Percentiles rank a stretch among this genome's conserved stretches.
Evolutionary conservation across 2,113 vertebrate species (phyloP).

Genomic region (Ammodytes dubius): DNA sequence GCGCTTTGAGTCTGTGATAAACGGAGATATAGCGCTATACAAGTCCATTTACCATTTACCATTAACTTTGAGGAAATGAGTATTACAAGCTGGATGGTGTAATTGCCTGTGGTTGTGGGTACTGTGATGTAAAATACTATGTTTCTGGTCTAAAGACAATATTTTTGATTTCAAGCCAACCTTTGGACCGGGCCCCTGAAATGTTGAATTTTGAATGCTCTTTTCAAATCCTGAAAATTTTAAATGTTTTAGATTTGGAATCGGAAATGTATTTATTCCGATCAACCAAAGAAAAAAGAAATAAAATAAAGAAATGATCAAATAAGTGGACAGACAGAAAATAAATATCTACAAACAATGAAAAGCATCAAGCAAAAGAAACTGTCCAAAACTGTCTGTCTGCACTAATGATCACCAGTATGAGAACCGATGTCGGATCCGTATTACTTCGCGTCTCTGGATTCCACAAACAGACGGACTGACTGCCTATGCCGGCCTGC

Average conservation of each 20-base stretch:
- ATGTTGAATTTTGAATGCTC: background rate
- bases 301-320: no score
- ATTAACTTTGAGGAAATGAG: background rate
- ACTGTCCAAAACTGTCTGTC: background rate
- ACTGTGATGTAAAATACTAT: background rate
- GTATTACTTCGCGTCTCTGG: constrained; percentile 13
- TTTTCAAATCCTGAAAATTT: background rate
- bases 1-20: no score
- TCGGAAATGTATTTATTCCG: no score
- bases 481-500: constrained; percentile 16
- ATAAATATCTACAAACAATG: background rate
- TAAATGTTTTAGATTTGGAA: background rate
- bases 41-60: no score
- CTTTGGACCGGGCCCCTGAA: background rate
- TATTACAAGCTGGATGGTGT: background rate
- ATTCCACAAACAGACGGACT: constrained; percentile 14
- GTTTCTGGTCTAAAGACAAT: background rate
- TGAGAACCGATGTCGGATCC: constrained; percentile 17
- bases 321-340: no score
- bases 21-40: no score
- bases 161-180: background rate
- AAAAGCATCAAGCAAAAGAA: no score
- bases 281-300: no score
- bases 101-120: background rate
- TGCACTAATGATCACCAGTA: background rate